A percentile compares a stretch with the other conserved stretches of the same genome.
These are phyloP conservation scores for Aphrophora alni DNA, from an alignment of 2,888 invertebrate species.

Conservation along the genomic window DNA sequence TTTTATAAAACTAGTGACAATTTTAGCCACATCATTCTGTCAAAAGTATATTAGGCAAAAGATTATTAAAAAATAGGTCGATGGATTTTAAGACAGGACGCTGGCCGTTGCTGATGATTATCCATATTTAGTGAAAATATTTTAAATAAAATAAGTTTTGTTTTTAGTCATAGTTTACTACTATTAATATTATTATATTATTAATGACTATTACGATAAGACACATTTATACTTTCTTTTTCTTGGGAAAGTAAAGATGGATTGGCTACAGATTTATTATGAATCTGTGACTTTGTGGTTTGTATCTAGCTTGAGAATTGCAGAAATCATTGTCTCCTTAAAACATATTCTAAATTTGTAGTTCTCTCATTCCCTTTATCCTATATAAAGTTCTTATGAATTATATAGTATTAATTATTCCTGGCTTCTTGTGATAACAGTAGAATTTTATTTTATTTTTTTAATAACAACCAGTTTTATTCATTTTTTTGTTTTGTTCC, in stretches of 20 bases:
- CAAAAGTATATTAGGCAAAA: not conserved
- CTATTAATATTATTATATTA: constrained; percentile 32
- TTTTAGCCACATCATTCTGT: not conserved
- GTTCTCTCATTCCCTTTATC: not conserved
- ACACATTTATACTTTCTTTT: constrained; percentile 14
- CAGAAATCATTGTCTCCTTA: not conserved
- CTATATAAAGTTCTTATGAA: not conserved
- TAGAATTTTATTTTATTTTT: too few species aligned
- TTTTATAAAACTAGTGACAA: not conserved
- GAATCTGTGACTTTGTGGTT: constrained; percentile 11
- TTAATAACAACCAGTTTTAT: too few species aligned
- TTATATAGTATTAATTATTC: not conserved
- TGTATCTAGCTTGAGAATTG: constrained; percentile 35
- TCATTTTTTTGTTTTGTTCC: too few species aligned
- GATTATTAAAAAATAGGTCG: not conserved
- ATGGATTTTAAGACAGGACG: constrained; percentile 37
- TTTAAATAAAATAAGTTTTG: constrained; percentile 33
- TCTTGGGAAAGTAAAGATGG: not conserved
- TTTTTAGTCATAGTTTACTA: constrained; percentile 27
- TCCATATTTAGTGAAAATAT: constrained; percentile 35
- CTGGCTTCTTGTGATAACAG: too few species aligned
- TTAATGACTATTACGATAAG: constrained; percentile 26
- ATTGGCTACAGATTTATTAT: not conserved
- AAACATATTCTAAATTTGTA: constrained; percentile 30
- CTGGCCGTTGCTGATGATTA: constrained; percentile 36